Evolutionary conservation across 2,113 vertebrate species (phyloP), one percentile per base, ranked within the genome.

Genomic region (Periophthalmodon schlosseri): DNA sequence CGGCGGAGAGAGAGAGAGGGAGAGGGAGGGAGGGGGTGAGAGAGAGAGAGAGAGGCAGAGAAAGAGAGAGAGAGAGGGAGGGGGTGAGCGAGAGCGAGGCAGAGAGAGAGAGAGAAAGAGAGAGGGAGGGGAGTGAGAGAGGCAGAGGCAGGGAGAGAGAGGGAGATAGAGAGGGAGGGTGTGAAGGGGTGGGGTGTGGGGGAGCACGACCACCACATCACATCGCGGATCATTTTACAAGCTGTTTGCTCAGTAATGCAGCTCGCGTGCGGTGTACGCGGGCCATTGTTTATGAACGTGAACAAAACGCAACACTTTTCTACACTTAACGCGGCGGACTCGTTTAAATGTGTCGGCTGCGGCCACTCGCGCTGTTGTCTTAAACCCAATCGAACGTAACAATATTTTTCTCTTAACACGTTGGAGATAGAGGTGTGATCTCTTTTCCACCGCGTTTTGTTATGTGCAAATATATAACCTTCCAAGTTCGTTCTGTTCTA

Each of bases 151-250:
- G 68, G 13, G 21, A 6, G 68, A 18, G 47, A 20, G 47, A 18
- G 28, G 13, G 49, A 6, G 50, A n/a, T 28, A 33, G n/a, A 15
- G 67, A 1, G 68, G 21, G 50, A 13, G 68, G 21, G 68, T 12
- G 68, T 52, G 49, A 49, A 15, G 47, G 46, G 23, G 67, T 28
- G 67, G 47, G 34, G 23, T 61, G 54, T 28, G 28, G 36, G 6
- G 39, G 33, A 58, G 50, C 72, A 56, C 76, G 79, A 83, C 60
- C 60, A 70, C 36, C 56, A 20, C 70, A 74, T 79, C 21, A 50
- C 60, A 46, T 68, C 33, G 21, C 12, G 36, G 20, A 52, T 75
- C 2, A 0, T 44, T 72, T 67, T 33, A 58, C n/a, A 13, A 63
- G 39, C 18, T 2, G 39, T 72, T n/a, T 66, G 21, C 52, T 50